Conservation (phyloP, 2,113 vertebrate species). For the Podarcis cretensis region DNA sequence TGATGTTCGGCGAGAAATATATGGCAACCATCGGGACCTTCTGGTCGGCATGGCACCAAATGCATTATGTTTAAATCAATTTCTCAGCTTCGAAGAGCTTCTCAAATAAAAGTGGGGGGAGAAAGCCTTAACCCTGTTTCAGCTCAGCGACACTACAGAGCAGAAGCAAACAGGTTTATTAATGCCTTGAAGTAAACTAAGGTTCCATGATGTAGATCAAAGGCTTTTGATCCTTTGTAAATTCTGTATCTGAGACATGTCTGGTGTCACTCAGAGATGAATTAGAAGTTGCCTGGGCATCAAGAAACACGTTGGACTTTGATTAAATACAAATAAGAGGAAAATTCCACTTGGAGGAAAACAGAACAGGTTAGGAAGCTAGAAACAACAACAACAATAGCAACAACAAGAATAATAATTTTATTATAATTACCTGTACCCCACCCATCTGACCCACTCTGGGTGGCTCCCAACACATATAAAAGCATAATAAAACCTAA, state of each 20-base stretch:
- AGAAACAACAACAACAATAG: neutral
- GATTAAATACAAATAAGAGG: neutral
- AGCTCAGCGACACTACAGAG: constrained; percentile 49
- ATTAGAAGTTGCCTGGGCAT: neutral
- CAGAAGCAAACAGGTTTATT: constrained; percentile 42
- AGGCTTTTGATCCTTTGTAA: constrained; percentile 56
- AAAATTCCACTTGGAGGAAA: neutral
- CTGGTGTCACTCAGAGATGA: constrained; percentile 11
- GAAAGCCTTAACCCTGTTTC: constrained; percentile 19
- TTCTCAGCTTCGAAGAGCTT: constrained; percentile 28
- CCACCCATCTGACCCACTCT: too few relatives aligned
- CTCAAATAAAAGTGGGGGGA: neutral
- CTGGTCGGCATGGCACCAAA: neutral
- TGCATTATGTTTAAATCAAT: constrained; percentile 22
- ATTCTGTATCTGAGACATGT: constrained; percentile 46
- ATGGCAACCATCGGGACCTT: constrained; percentile 14
- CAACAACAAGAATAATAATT: too few relatives aligned
- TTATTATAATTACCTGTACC: too few relatives aligned
- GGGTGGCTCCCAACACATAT: too few relatives aligned
- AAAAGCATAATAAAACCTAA: too few relatives aligned
- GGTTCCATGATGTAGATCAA: constrained; percentile 47
- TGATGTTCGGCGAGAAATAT: neutral
- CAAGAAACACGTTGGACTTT: constrained; percentile 22
- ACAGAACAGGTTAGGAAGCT: neutral
- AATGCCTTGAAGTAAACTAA: constrained; percentile 28